These are phyloP conservation scores for Clistopyga incitator DNA, from an alignment of 2,888 invertebrate genomes.

Conservation along the genomic window DNA sequence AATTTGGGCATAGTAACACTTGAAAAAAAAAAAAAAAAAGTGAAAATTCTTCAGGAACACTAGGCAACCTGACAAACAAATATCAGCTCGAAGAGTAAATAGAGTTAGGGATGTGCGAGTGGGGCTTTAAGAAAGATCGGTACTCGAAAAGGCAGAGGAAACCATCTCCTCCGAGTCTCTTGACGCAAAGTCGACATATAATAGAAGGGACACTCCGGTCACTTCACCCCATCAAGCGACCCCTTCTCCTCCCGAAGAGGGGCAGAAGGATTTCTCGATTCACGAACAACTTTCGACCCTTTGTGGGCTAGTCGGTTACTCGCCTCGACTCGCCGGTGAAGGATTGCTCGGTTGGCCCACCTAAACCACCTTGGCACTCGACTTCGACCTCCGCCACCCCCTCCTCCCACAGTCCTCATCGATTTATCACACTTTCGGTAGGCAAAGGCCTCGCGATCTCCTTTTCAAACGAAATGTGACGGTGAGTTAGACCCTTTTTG, in stretches of 20 bases:
- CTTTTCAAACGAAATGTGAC: constrained; percentile 6
- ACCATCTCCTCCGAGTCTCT: not conserved
- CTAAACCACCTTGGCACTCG: not conserved
- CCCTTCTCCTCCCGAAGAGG: not conserved
- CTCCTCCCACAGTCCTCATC: not conserved
- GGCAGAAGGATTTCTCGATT: constrained; percentile 6
- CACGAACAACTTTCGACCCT: constrained; percentile 17
- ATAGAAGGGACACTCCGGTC: constrained; percentile 22
- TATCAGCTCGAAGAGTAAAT: not conserved
- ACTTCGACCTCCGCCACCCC: not conserved
- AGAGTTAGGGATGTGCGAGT: not conserved
- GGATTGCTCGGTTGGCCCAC: constrained; percentile 1
- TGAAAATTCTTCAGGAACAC: too few species aligned
- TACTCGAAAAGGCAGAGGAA: too few species aligned
- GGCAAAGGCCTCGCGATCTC: not conserved
- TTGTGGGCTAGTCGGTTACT: constrained; percentile 21
- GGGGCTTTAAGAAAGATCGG: not conserved
- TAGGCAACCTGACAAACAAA: too few species aligned
- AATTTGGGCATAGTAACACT: too few species aligned
- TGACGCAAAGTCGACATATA: constrained; percentile 8
- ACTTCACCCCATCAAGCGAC: not conserved
- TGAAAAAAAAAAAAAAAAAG: too few species aligned
- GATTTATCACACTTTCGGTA: constrained; percentile 16
- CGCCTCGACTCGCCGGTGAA: not conserved
- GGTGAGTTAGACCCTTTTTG: not conserved